These are phyloP conservation scores for Azemiops feae DNA, from an alignment of 2,113 vertebrate species.

Conservation along the genomic window DNA sequence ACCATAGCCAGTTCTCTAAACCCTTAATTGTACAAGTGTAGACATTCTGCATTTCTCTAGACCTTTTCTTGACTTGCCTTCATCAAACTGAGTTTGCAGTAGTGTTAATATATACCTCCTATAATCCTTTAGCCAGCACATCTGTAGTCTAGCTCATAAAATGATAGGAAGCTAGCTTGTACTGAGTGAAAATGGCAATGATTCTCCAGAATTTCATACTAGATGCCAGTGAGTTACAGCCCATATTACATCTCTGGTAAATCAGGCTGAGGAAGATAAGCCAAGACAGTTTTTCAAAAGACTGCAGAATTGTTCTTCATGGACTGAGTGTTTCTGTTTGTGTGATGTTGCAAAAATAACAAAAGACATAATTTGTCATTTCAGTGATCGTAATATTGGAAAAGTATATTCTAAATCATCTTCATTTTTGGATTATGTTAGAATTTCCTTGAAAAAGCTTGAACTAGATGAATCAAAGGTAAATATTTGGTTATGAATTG, in stretches of 20 bases:
- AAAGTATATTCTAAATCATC: slow-evolving; percentile 89
- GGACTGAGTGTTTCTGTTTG: neutral
- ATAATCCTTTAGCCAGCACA: neutral
- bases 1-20: neutral
- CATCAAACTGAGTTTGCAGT: neutral
- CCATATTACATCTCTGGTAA: neutral
- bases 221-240: neutral
- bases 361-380: slow-evolving; percentile 54
- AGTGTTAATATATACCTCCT: neutral
- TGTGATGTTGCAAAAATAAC: neutral
- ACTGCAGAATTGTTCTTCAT: neutral
- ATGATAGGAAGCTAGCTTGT: neutral
- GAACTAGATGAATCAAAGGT: slow-evolving; percentile 88
- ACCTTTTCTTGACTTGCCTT: neutral
- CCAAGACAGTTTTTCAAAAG: neutral
- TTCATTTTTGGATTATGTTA: slow-evolving; percentile 89
- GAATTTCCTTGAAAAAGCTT: slow-evolving; percentile 82
- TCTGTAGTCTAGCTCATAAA: neutral
- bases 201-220: neutral
- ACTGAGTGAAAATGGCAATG: neutral
- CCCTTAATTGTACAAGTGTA: neutral
- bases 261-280: neutral
- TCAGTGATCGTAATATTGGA: slow-evolving; percentile 86
- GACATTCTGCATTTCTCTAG: neutral
- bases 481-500: slow-evolving; percentile 36